Evolutionary conservation across 2,113 vertebrate genomes (phyloP).

Genomic region (Struthio camelus): DNA sequence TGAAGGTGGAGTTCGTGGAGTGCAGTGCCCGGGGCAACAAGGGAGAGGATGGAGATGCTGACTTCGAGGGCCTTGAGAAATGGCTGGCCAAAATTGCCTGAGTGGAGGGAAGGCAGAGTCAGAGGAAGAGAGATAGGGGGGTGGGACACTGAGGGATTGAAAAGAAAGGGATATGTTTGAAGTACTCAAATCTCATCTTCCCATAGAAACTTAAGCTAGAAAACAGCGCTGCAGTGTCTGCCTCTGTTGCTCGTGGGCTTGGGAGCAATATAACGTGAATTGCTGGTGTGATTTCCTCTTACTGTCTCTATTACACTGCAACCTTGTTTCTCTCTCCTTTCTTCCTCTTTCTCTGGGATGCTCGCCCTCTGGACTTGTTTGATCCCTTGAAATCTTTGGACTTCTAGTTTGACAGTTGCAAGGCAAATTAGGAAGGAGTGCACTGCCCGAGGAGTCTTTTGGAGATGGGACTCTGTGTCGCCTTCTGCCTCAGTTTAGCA

Average conservation of each 20-base stretch:
- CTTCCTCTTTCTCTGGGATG: background rate
- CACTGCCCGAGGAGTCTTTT: background rate
- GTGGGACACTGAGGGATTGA: background rate
- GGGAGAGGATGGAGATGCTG: conserved; percentile 79
- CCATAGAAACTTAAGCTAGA: background rate
- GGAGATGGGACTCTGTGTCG: background rate
- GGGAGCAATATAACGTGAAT: accelerated
- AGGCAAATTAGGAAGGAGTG: background rate
- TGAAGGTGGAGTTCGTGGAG: conserved; percentile 94
- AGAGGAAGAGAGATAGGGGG: background rate
- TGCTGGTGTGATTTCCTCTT: background rate
- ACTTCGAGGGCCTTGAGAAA: conserved; percentile 83
- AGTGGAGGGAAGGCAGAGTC: background rate
- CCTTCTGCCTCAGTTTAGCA: background rate
- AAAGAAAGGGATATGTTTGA: background rate
- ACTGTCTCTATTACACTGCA: background rate
- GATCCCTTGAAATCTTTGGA: background rate
- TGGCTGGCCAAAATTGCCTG: conserved; percentile 86
- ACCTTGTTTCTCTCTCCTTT: background rate
- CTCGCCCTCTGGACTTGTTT: background rate
- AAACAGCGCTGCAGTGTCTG: background rate
- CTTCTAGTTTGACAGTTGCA: background rate
- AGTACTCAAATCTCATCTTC: background rate
- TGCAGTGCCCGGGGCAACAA: conserved; percentile 88
- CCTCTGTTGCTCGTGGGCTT: background rate